These are phyloP conservation scores for Ammodytes dubius DNA, from an alignment of 2,113 vertebrate genomes.

Conservation along the genomic window DNA sequence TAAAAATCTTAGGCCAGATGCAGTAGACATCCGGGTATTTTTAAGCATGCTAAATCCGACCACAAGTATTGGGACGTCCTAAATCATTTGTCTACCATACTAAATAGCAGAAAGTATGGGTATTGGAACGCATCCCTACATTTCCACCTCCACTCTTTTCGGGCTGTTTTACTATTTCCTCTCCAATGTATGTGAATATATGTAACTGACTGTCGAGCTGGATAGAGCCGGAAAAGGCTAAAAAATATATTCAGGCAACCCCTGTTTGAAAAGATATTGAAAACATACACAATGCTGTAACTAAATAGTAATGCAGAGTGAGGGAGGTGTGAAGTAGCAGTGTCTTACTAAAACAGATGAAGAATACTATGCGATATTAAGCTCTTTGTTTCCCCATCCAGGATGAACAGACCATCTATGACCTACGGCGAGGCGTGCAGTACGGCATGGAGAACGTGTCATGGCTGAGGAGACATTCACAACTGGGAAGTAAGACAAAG, in stretches of 20 bases:
- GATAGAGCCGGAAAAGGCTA: neutral
- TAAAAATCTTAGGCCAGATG: too few species aligned
- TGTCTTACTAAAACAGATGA: neutral
- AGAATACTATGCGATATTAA: neutral
- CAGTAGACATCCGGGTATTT: too few species aligned
- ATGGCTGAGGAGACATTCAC: conserved; percentile 88
- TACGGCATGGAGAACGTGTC: conserved; percentile 89
- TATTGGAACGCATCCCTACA: too few species aligned
- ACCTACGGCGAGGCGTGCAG: conserved; percentile 92
- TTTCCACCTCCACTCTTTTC: neutral
- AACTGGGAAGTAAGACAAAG: conserved; percentile 89
- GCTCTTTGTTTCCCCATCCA: conserved; percentile 56
- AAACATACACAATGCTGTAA: neutral
- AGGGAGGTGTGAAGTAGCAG: neutral
- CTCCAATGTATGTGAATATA: neutral
- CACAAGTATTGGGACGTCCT: too few species aligned
- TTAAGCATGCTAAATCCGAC: too few species aligned
- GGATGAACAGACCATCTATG: conserved; percentile 89
- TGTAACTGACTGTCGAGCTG: neutral
- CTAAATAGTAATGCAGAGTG: neutral
- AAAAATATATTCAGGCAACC: too few species aligned
- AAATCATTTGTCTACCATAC: too few species aligned
- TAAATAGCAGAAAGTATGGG: too few species aligned
- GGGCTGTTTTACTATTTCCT: neutral
- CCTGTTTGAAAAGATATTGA: too few species aligned